Percentiles rank a stretch among this genome's conserved stretches.
These are phyloP conservation scores for Anoplius nigerrimus DNA, from an alignment of 2,888 invertebrate species.

Conservation along the genomic window DNA sequence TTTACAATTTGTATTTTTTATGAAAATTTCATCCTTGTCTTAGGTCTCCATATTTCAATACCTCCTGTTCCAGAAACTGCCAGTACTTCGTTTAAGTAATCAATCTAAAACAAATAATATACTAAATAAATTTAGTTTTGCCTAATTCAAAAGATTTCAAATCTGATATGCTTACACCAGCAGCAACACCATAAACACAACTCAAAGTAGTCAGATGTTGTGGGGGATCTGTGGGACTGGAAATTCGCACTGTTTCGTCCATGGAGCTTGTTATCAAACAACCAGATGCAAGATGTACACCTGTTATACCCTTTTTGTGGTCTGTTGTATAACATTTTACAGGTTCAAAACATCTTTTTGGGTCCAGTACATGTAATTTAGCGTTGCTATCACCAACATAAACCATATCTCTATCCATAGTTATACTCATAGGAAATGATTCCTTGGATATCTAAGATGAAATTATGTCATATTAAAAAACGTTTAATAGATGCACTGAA, in stretches of 20 bases:
- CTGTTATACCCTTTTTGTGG: conserved; percentile 67
- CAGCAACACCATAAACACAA: conserved; percentile 63
- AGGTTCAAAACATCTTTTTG: conserved; percentile 59
- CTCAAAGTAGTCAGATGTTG: conserved; percentile 54
- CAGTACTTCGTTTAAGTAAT: conserved; percentile 66
- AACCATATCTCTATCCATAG: conserved; percentile 58
- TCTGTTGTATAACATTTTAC: conserved; percentile 62
- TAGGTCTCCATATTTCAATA: conserved; percentile 68
- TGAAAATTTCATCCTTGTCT: conserved; percentile 41
- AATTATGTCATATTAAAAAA: no score
- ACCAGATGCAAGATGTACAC: conserved; percentile 64
- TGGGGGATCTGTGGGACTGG: conserved; percentile 71
- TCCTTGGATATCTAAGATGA: conserved; percentile 63
- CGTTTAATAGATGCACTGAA: neutral
- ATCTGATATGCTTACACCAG: conserved; percentile 59
- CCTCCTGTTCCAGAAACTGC: conserved; percentile 66
- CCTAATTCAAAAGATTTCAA: neutral
- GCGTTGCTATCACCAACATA: conserved; percentile 67
- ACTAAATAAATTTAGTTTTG: neutral
- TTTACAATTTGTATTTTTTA: conserved; percentile 20
- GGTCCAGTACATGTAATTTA: conserved; percentile 64
- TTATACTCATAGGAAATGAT: conserved; percentile 68
- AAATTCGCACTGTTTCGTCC: conserved; percentile 69
- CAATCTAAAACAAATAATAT: conserved; percentile 55
- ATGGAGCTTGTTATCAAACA: conserved; percentile 70